Evolutionary conservation across 2,113 vertebrate species (phyloP).

Genomic region (Calonectris borealis): DNA sequence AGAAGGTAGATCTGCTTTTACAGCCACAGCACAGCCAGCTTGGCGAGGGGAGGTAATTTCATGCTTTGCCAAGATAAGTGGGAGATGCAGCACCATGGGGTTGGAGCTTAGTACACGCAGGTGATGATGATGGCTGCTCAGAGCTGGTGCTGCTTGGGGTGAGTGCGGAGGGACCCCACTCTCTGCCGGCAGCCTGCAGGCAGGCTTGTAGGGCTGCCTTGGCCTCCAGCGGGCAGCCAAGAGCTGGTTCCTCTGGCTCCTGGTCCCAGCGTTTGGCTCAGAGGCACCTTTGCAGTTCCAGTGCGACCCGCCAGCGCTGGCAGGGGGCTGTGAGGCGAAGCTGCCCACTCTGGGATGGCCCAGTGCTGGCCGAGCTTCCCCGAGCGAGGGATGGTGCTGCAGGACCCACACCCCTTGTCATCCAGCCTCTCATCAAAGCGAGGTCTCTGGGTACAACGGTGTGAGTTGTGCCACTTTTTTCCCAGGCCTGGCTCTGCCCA

Average conservation of each 20-base stretch:
- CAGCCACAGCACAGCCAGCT: neutral
- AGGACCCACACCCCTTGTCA: neutral
- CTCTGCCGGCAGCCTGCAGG: fast-evolving
- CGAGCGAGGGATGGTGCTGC: neutral
- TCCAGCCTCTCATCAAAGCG: neutral
- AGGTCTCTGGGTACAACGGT: neutral
- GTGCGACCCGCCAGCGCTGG: neutral
- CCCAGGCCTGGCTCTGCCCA: neutral
- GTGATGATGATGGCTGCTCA: neutral
- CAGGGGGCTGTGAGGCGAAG: neutral
- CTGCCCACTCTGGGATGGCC: too few relatives aligned
- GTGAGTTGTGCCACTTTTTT: neutral
- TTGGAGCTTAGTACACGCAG: neutral
- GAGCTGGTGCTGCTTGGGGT: neutral
- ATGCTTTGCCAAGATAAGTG: neutral
- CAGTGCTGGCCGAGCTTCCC: fast-evolving
- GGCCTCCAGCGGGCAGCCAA: neutral
- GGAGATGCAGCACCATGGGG: neutral
- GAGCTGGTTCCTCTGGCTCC: neutral
- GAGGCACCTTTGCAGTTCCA: neutral
- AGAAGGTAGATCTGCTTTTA: neutral
- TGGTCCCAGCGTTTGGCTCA: neutral
- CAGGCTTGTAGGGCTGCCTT: neutral
- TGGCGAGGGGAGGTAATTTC: neutral
- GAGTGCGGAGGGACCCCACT: neutral